Percentiles rank a stretch among this genome's conserved stretches.
Conservation (phyloP, 2,113 vertebrate species). For the Urocynchramus pylzowi region DNA sequence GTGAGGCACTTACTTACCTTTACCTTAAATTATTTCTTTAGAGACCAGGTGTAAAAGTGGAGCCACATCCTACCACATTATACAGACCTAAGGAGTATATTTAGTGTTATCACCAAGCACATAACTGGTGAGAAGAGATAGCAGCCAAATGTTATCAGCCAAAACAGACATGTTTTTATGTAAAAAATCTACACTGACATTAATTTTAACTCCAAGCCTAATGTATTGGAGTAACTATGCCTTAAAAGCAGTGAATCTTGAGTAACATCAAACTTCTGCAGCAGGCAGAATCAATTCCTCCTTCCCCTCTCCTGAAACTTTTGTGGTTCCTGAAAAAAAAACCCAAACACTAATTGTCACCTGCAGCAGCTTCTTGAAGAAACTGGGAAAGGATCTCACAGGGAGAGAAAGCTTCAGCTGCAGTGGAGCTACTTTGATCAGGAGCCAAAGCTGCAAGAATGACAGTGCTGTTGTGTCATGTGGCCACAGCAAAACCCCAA, state of each 20-base stretch:
- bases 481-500: background rate
- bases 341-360: background rate
- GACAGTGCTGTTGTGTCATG: accelerated
- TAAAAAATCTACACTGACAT: background rate
- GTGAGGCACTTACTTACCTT: background rate
- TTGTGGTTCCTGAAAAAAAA: background rate
- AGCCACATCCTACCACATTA: background rate
- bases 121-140: background rate
- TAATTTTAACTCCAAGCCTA: background rate
- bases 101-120: background rate
- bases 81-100: accelerated
- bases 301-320: background rate
- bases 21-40: background rate
- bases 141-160: background rate
- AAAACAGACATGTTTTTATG: background rate
- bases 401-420: background rate
- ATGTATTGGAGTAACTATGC: background rate
- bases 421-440: background rate
- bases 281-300: background rate
- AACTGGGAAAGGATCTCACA: background rate
- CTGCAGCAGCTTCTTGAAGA: background rate
- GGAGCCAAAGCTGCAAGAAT: background rate
- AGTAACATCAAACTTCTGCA: background rate
- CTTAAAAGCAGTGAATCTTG: background rate
- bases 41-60: background rate